phyloP scores from a whole-genome alignment of 2,888 invertebrate species.

The Pristionchus entomophagus region DNA sequence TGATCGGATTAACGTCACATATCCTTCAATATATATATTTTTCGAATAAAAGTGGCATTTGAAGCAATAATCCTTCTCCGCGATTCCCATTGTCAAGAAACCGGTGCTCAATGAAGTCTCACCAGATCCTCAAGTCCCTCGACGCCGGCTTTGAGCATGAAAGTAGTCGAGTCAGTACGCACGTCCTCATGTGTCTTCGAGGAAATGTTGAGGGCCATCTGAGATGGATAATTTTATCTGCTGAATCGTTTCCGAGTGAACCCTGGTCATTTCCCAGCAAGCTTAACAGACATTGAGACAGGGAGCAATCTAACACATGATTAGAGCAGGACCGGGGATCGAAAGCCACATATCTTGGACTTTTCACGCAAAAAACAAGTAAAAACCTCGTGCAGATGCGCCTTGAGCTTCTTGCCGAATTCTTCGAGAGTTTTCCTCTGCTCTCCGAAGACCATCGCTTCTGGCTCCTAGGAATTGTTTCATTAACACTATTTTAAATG shows the following conservation, averaged over 20 bases:
- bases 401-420: neutral
- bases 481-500: neutral
- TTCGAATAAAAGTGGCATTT: no score
- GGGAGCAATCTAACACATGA: no score
- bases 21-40: no score
- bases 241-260: no score
- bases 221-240: neutral
- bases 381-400: neutral
- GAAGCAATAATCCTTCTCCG: no score
- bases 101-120: neutral
- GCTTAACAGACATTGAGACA: no score
- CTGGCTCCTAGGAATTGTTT: neutral
- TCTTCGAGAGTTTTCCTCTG: neutral
- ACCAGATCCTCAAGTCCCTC: neutral
- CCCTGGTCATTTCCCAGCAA: no score
- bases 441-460: neutral
- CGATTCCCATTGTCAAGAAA: neutral
- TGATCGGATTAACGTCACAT: no score
- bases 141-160: neutral
- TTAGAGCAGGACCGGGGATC: no score
- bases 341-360: no score
- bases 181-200: neutral
- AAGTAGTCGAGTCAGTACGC: neutral
- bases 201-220: neutral
- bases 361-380: no score